Percentiles rank a stretch among this genome's conserved stretches.
Evolutionary conservation across 2,888 invertebrate species (phyloP).

Genomic region (Villa cingulata): DNA sequence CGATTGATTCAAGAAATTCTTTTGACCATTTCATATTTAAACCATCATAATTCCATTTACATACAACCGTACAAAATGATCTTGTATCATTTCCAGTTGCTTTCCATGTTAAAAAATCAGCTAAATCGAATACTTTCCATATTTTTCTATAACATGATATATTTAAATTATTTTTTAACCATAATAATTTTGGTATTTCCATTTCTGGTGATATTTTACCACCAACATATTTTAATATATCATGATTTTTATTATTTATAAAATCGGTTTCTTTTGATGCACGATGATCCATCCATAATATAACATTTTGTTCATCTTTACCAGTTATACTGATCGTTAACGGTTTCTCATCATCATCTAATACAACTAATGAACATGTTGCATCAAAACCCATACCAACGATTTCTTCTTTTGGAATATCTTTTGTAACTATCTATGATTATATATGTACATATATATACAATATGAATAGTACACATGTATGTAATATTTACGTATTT

Average conservation of each 20-base stretch:
- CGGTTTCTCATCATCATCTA: slow-evolving; percentile 56
- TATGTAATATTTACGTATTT: too few species aligned
- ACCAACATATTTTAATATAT: slow-evolving; percentile 72
- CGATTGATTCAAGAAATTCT: slow-evolving; percentile 57
- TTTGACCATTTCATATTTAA: slow-evolving; percentile 56
- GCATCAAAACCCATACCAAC: slow-evolving; percentile 90
- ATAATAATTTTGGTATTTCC: slow-evolving; percentile 87
- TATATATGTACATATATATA: too few species aligned
- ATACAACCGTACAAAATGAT: slow-evolving; percentile 82
- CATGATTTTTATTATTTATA: slow-evolving; percentile 65
- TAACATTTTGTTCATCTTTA: slow-evolving; percentile 60
- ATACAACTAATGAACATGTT: slow-evolving; percentile 79
- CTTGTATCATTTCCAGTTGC: slow-evolving; percentile 65
- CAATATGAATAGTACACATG: too few species aligned
- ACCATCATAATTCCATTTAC: slow-evolving; percentile 87
- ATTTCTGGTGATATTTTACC: slow-evolving; percentile 92
- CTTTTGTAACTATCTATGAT: slow-evolving; percentile 45
- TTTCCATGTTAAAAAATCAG: slow-evolving; percentile 88
- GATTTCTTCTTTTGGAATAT: slow-evolving; percentile 43
- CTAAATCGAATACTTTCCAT: slow-evolving; percentile 75
- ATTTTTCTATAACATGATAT: slow-evolving; percentile 52
- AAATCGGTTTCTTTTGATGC: slow-evolving; percentile 63
- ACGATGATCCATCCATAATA: slow-evolving; percentile 89
- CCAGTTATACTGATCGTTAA: slow-evolving; percentile 56
- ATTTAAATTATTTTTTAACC: slow-evolving; percentile 68